These are phyloP conservation scores for Boulengeromyrus knoepffleri DNA, from an alignment of 2,113 vertebrate genomes.

Conservation along the genomic window DNA sequence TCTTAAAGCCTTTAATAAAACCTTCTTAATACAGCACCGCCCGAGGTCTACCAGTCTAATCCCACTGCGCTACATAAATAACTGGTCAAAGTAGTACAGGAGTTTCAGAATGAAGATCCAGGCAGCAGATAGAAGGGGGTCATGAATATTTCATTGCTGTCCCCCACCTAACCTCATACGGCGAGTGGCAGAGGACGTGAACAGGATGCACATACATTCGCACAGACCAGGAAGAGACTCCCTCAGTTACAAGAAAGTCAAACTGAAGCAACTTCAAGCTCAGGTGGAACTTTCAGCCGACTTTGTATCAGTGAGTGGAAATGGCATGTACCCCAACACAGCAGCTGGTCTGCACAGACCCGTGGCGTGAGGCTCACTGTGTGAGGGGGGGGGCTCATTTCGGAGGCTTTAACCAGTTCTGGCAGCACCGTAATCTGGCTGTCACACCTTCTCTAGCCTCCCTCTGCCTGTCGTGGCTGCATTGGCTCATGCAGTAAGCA, in stretches of 20 bases:
- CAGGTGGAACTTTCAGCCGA: not conserved
- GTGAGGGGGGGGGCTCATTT: not conserved
- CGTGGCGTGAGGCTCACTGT: not conserved
- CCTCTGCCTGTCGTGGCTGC: no score
- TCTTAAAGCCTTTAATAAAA: no score
- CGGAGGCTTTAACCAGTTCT: not conserved
- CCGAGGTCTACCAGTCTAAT: not conserved
- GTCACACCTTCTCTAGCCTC: slow-evolving; percentile 8
- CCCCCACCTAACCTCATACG: not conserved
- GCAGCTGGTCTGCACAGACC: not conserved
- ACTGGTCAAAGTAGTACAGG: not conserved
- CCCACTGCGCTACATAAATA: not conserved
- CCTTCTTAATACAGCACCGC: not conserved
- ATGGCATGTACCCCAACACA: not conserved
- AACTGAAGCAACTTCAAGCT: not conserved
- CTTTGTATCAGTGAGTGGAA: not conserved
- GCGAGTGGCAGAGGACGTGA: not conserved
- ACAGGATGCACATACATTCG: not conserved
- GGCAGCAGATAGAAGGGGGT: not conserved
- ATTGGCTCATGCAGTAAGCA: not conserved
- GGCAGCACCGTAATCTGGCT: not conserved
- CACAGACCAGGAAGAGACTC: not conserved
- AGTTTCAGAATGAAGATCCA: not conserved
- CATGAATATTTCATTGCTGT: not conserved
- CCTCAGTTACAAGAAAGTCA: not conserved